Conservation (phyloP, 2,888 invertebrate genomes). For the Habroteleia sp. region DNA sequence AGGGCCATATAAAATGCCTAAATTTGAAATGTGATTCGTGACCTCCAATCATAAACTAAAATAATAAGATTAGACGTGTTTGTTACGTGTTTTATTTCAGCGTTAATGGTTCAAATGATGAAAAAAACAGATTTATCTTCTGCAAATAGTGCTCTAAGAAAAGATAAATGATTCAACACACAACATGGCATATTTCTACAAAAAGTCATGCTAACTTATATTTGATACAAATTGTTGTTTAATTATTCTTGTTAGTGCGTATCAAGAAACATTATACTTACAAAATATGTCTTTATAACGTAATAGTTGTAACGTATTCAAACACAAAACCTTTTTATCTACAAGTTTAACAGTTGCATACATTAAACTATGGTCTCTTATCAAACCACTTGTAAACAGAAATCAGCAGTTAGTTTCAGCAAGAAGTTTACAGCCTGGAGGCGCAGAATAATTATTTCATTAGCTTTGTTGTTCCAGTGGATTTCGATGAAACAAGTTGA, state of each 20-base stretch:
- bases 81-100: background rate
- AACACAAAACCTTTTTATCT: constrained; percentile 14
- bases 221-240: no score
- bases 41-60: constrained; percentile 1
- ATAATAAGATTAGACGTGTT: background rate
- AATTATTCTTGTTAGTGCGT: no score
- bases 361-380: constrained; percentile 27
- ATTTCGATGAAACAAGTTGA: constrained; percentile 52
- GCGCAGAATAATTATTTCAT: constrained; percentile 56
- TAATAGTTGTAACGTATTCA: background rate
- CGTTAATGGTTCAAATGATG: no score
- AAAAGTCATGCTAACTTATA: no score
- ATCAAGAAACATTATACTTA: constrained; percentile 4
- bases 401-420: constrained; percentile 36
- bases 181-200: no score
- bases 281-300: background rate
- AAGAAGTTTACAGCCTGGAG: constrained; percentile 39
- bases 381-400: constrained; percentile 31
- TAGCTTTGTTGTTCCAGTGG: constrained; percentile 49
- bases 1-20: constrained; percentile 2
- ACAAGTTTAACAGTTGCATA: constrained; percentile 25
- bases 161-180: no score
- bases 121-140: no score
- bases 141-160: no score
- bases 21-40: constrained; percentile 13